Percentiles rank a stretch among this genome's conserved stretches.
Evolutionary conservation across 1,140 invertebrate species (phyloP).

Genomic region (Heliothis subflexa): DNA sequence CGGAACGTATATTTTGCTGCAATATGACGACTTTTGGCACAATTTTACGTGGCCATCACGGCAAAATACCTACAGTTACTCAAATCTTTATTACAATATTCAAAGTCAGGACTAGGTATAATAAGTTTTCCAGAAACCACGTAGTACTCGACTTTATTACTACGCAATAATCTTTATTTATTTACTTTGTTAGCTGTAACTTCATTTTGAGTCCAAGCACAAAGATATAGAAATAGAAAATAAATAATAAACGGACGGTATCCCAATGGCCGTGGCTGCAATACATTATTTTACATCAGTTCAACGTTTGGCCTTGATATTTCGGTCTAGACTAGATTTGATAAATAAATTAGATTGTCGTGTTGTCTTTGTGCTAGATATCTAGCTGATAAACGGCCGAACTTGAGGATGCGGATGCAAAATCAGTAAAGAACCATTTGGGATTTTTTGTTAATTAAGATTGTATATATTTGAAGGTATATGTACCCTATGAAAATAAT

Average conservation of each 20-base stretch:
- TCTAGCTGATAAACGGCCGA: no score
- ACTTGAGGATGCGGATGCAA: no score
- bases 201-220: slow-evolving; percentile 4
- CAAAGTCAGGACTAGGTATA: no score
- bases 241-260: not conserved
- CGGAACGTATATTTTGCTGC: not conserved
- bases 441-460: no score
- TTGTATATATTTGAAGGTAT: no score
- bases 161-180: not conserved
- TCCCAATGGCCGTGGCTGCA: not conserved
- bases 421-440: no score
- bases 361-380: not conserved
- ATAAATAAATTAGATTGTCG: not conserved
- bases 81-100: no score
- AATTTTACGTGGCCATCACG: no score
- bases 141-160: not conserved
- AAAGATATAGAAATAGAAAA: not conserved
- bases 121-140: no score
- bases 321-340: not conserved
- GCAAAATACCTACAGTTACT: no score
- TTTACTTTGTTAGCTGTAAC: not conserved
- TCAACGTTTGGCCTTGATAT: slow-evolving; percentile 6
- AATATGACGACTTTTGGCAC: no score
- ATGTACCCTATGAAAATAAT: no score
- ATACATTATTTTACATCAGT: not conserved